These are phyloP conservation scores for Peromyscus melanophrys DNA, from an alignment of 2,797 vertebrate genomes.

Conservation along the genomic window DNA sequence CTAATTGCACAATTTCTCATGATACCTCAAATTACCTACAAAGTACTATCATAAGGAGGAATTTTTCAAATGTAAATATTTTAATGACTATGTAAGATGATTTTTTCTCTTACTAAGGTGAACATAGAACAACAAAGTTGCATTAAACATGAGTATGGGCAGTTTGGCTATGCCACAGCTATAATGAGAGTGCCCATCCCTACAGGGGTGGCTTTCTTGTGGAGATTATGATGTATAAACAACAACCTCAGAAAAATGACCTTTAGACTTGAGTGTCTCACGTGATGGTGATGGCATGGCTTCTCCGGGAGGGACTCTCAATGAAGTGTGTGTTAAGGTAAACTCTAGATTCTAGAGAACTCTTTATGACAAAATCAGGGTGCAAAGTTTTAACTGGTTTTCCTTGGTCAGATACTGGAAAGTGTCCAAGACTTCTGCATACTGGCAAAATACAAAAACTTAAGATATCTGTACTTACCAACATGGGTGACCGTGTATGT, in stretches of 20 bases:
- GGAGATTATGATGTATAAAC: background rate
- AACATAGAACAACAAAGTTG: background rate
- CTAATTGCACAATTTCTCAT: background rate
- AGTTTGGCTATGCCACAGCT: background rate
- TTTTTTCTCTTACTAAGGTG: background rate
- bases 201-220: background rate
- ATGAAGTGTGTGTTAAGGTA: background rate
- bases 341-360: background rate
- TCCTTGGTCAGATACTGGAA: background rate
- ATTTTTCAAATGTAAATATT: background rate
- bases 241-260: background rate
- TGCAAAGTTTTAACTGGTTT: background rate
- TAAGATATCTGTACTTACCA: background rate
- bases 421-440: background rate
- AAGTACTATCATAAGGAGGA: background rate
- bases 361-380: background rate
- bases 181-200: background rate
- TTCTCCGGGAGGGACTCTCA: background rate
- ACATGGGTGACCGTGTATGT: background rate
- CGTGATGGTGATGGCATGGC: fast-evolving
- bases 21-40: background rate
- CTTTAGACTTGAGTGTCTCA: background rate
- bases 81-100: background rate
- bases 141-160: background rate
- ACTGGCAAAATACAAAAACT: background rate